A percentile compares a stretch with the other conserved stretches of the same genome.
Evolutionary conservation across 2,113 vertebrate species (phyloP).

Genomic region (human): DNA sequence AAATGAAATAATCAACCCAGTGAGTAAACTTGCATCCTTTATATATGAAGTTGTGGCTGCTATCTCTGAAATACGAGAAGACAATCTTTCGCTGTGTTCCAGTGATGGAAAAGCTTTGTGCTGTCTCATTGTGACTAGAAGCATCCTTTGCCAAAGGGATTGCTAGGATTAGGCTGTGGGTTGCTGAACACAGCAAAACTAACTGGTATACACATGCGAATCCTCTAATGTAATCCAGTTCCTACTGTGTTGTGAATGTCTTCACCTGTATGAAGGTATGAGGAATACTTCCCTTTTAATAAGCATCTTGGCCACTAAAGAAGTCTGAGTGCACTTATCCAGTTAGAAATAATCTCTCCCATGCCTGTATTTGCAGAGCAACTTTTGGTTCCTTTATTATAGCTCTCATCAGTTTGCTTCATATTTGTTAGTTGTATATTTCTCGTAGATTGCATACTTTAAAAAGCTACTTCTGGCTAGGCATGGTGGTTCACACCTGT

Average conservation of each 20-base stretch:
- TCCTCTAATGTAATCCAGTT: neutral
- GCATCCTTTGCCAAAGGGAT: neutral
- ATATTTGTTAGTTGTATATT: neutral
- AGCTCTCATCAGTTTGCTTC: neutral
- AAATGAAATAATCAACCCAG: neutral
- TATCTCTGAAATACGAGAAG: neutral
- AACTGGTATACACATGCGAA: neutral
- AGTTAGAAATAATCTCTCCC: neutral
- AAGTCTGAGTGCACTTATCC: neutral
- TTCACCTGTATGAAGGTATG: neutral
- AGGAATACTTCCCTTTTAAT: neutral
- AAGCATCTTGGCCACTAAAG: neutral
- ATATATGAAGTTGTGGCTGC: neutral
- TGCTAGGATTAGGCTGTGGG: neutral
- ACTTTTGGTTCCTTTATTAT: neutral
- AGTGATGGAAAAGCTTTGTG: neutral
- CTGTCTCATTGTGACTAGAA: neutral
- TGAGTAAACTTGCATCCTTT: neutral
- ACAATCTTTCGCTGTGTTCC: neutral
- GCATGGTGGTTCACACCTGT: no score
- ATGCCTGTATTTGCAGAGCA: neutral
- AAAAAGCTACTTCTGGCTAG: no score
- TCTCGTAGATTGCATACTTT: neutral
- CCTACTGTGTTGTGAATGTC: neutral
- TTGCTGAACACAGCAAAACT: neutral